phyloP scores from a whole-genome alignment of 2,888 invertebrate species.

The Arenicola marina region DNA sequence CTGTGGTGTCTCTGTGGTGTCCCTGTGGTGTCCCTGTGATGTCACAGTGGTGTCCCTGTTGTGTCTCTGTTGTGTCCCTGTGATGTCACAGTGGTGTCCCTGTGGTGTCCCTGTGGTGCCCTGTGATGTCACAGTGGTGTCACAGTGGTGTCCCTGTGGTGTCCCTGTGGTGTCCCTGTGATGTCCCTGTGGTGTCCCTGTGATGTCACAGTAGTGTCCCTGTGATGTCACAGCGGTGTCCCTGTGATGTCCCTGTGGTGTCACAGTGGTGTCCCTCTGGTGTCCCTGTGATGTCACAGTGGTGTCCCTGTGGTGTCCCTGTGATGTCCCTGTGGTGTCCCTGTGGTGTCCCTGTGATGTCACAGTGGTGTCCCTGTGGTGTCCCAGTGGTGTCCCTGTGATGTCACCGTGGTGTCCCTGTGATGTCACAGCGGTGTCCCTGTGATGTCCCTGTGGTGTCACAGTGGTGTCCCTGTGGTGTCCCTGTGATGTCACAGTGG shows the following conservation, averaged over 20 bases:
- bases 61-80: background rate
- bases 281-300: background rate
- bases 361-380: background rate
- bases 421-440: too few relatives aligned
- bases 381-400: background rate
- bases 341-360: background rate
- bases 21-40: background rate
- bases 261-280: background rate
- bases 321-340: background rate
- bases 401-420: too few relatives aligned
- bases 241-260: too few relatives aligned
- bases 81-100: background rate
- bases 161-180: too few relatives aligned
- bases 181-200: background rate
- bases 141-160: background rate
- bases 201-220: background rate
- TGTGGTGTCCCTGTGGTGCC: conserved; percentile 1
- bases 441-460: too few relatives aligned
- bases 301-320: too few relatives aligned
- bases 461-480: background rate
- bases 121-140: too few relatives aligned
- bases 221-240: too few relatives aligned
- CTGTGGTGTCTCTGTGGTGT: too few relatives aligned
- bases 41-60: background rate
- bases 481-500: background rate